Conservation (phyloP, 2,888 invertebrate genomes). For the Tribolium freemani region DNA sequence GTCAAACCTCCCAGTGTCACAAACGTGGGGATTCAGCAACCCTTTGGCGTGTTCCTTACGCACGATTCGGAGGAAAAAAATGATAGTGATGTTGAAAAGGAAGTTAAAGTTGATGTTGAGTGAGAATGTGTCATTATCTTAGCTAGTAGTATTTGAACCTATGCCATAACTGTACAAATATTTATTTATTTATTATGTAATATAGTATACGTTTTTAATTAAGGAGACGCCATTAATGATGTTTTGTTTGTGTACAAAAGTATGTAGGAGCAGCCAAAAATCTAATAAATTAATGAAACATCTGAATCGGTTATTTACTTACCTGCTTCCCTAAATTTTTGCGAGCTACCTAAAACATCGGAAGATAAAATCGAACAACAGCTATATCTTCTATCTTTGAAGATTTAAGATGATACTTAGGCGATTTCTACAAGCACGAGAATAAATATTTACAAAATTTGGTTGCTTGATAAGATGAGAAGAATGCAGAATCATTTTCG, state of each 20-base stretch:
- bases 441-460: not conserved
- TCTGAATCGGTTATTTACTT: not conserved
- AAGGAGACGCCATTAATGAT: not conserved
- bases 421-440: not conserved
- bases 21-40: conserved; percentile 54
- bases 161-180: conserved; percentile 43
- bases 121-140: conserved; percentile 26
- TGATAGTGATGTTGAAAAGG: conserved; percentile 53
- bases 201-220: conserved; percentile 9
- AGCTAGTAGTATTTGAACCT: conserved; percentile 2
- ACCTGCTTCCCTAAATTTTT: not conserved
- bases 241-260: conserved; percentile 14
- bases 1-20: conserved; percentile 57
- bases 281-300: conserved; percentile 12
- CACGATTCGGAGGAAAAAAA: conserved; percentile 41
- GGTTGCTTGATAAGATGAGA: not conserved
- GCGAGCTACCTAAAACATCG: not conserved
- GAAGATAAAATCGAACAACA: not conserved
- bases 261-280: conserved; percentile 5
- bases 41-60: conserved; percentile 57
- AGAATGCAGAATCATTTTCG: not conserved
- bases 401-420: not conserved
- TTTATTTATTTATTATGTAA: conserved; percentile 43
- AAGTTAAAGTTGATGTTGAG: conserved; percentile 59
- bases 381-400: not conserved